A percentile compares a stretch with the other conserved stretches of the same genome.
Evolutionary conservation across 2,888 invertebrate genomes (phyloP).

Genomic region (Yponomeuta cagnagella): DNA sequence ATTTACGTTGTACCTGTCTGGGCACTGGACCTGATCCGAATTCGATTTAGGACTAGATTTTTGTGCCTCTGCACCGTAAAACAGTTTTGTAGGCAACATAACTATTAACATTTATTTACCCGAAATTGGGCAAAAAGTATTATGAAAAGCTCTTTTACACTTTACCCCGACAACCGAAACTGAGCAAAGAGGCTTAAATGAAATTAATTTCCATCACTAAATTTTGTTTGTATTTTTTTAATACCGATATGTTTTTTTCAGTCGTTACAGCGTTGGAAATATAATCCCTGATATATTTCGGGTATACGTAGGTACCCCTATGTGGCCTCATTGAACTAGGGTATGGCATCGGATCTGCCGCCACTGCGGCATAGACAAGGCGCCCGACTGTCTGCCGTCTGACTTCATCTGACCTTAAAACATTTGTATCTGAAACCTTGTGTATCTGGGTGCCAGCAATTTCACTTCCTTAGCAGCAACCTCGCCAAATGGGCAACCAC

Average conservation of each 20-base stretch:
- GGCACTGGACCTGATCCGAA: too few relatives aligned
- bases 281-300: background rate
- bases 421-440: background rate
- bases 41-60: too few relatives aligned
- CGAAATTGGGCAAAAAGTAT: too few relatives aligned
- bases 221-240: too few relatives aligned
- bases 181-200: too few relatives aligned
- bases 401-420: conserved; percentile 13
- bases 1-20: background rate
- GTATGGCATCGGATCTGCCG: conserved; percentile 1
- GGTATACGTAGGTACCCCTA: background rate
- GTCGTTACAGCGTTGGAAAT: background rate
- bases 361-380: conserved; percentile 24
- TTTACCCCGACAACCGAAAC: too few relatives aligned
- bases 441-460: background rate
- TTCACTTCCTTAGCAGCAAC: background rate
- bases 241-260: too few relatives aligned
- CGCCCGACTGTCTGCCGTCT: conserved; percentile 66
- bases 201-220: too few relatives aligned
- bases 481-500: background rate
- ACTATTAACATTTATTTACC: too few relatives aligned
- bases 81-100: too few relatives aligned
- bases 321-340: background rate
- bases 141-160: too few relatives aligned
- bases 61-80: too few relatives aligned